Evolutionary conservation across 1,140 invertebrate species (phyloP).

Genomic region (Apis dorsata): DNA sequence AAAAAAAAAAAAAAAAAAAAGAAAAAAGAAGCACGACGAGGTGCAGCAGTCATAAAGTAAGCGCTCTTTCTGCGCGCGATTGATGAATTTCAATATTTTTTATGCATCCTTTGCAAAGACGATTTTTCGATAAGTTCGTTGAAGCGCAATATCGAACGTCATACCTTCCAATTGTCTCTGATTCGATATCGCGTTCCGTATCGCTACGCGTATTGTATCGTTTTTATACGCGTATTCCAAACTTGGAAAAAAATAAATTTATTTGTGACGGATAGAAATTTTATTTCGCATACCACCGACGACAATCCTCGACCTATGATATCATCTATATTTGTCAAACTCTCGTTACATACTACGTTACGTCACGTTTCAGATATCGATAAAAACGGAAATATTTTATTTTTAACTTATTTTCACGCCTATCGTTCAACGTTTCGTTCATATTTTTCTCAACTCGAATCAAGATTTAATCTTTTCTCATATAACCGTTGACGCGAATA

Average conservation of each 20-base stretch:
- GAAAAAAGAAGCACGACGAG: not conserved
- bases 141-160: constrained; percentile 38
- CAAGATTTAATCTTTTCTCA: too few relatives aligned
- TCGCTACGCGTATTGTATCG: not conserved
- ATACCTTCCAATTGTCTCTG: constrained; percentile 1
- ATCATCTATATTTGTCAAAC: not conserved
- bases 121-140: constrained; percentile 32
- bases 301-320: not conserved
- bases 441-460: too few relatives aligned
- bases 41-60: constrained; percentile 35
- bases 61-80: constrained; percentile 25
- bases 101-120: constrained; percentile 40
- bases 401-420: not conserved
- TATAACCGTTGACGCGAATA: too few relatives aligned
- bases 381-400: not conserved
- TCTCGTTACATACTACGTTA: not conserved
- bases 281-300: constrained; percentile 9
- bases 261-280: not conserved
- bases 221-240: not conserved
- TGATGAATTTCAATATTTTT: constrained; percentile 66
- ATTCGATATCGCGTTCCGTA: constrained; percentile 3
- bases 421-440: not conserved
- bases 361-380: not conserved
- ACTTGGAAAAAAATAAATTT: constrained; percentile 14
- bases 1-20: constrained; percentile 31